A percentile compares a stretch with the other conserved stretches of the same genome.
These are phyloP conservation scores for Steinernema carpocapsae DNA, from an alignment of 2,888 invertebrate genomes.

Conservation along the genomic window DNA sequence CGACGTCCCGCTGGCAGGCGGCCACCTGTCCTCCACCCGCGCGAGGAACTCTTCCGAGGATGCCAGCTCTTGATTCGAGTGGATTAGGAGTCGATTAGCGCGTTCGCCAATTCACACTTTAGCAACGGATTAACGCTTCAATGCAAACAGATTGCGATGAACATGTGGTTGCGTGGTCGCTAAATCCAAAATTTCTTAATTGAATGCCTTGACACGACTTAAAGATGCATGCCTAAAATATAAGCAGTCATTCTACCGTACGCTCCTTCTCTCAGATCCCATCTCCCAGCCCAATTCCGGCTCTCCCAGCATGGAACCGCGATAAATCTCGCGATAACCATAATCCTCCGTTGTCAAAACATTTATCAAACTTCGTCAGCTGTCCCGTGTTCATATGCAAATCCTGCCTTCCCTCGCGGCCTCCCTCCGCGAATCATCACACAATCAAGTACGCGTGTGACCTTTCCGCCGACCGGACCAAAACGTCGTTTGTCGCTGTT, in stretches of 20 bases:
- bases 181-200: too few relatives aligned
- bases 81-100: constrained; percentile 6
- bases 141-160: constrained; percentile 6
- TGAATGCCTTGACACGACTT: too few relatives aligned
- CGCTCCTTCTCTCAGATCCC: background rate
- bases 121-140: background rate
- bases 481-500: background rate
- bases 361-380: constrained; percentile 32
- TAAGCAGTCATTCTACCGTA: background rate
- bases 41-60: background rate
- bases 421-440: constrained; percentile 27
- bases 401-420: background rate
- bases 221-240: too few relatives aligned
- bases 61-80: constrained; percentile 13
- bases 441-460: constrained; percentile 34
- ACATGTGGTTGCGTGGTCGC: constrained; percentile 5
- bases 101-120: constrained; percentile 15
- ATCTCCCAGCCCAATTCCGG: too few relatives aligned
- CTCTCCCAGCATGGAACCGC: constrained; percentile 2
- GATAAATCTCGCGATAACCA: constrained; percentile 30
- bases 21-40: constrained; percentile 21
- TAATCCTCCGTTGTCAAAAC: constrained; percentile 33
- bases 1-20: constrained; percentile 29
- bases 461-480: constrained; percentile 3
- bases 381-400: constrained; percentile 34